Base-by-base conservation (phyloP, 2,888 invertebrate genomes). In the Drosophila neoperkinsi region DNA sequence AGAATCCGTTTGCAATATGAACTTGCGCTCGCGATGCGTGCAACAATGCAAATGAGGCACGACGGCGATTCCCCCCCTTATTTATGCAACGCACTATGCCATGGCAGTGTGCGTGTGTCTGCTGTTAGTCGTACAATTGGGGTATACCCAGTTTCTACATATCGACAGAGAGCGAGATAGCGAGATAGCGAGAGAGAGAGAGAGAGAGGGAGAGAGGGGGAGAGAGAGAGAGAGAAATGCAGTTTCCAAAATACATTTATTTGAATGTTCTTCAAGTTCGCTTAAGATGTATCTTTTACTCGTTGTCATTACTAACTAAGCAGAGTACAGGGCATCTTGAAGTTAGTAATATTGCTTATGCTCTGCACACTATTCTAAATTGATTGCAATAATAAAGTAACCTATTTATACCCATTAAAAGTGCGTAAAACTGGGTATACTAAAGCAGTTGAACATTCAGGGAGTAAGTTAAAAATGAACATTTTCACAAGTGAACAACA, bases 351-450 rank as follows among this genome's bases (percentile, higher is more conserved):
- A n/a, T 41, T 13, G 31, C 33, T 16, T 2, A 16, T 34, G 13
- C 34, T 13, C 11, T 13, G 33, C 33, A 18, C 4, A 31, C 25
- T 38, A 18, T 57, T 57, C 52, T 25, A n/a, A 31, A 56, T 51
- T 61, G 50, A 60, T 60, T 56, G 60, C 43, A 51, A 53, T 69
- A 58, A 62, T 49, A 41, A 41, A 30, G 10, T 16, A 28, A 25
- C 56, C 53, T 30, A 60, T 51, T 30, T 51, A 51, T 51, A 51
- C 30, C 51, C 30, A 51, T 51, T 31, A 13, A 28, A 51, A 51
- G 3, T n/a, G 6, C n/a, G 3, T 10, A 0, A 18, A 11, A 30
- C 11, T 2, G 10, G 28, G 28, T 30, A 30, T 50, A 4, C 25
- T 11, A 10, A 3, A 5, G 10, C 2, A 13, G 46, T 4, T 21